Evolutionary conservation across 2,888 invertebrate genomes (phyloP).

Genomic region (Nephrotoma guestfalica): DNA sequence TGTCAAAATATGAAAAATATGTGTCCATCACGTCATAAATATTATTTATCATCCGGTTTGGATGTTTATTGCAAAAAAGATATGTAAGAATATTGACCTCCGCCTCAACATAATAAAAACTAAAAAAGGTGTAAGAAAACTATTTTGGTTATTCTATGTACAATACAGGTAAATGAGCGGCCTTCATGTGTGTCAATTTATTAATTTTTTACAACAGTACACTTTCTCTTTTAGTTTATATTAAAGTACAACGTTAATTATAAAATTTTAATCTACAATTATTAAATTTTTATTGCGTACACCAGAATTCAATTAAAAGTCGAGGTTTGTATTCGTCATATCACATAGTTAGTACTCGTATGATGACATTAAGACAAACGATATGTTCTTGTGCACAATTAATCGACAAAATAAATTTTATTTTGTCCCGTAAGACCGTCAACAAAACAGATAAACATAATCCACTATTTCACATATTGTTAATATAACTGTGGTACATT

Average conservation of each 20-base stretch:
- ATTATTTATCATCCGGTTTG: not conserved
- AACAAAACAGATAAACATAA: not conserved
- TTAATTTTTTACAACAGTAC: not conserved
- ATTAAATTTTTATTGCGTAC: not conserved
- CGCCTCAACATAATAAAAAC: not conserved
- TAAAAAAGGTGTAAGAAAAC: not conserved
- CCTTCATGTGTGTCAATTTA: not conserved
- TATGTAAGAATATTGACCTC: not conserved
- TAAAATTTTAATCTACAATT: not conserved
- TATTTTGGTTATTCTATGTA: not conserved
- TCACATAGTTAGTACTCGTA: not conserved
- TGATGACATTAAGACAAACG: not conserved
- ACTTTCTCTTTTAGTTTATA: not conserved
- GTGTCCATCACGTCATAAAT: not conserved
- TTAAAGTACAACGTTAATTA: not conserved
- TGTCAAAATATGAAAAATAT: not conserved
- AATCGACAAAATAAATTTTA: not conserved
- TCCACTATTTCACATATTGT: not conserved
- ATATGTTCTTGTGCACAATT: not conserved
- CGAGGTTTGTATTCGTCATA: not conserved
- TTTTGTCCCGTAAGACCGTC: not conserved
- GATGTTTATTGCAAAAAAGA: not conserved
- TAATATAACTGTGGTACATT: not conserved
- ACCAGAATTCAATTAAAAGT: not conserved
- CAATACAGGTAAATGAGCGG: not conserved